Percentiles rank a stretch among this genome's conserved stretches.
Evolutionary conservation across 2,888 invertebrate species (phyloP).

Genomic region (Mythimna loreyi): DNA sequence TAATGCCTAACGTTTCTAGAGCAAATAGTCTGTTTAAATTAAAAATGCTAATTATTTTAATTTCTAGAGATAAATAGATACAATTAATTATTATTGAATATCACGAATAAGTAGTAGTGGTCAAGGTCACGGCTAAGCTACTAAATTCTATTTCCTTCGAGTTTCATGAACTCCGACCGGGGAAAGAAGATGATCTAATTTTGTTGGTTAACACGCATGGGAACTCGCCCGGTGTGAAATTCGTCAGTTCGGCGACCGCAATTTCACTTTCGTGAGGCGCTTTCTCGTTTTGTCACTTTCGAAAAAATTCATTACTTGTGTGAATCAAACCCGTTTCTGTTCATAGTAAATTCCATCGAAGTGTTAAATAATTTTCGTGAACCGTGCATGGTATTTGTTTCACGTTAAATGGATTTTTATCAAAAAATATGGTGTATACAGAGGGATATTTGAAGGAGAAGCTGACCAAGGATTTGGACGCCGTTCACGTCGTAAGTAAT

Average conservation of each 20-base stretch:
- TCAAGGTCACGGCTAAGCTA: constrained; percentile 71
- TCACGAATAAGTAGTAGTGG: constrained; percentile 36
- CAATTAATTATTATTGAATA: neutral
- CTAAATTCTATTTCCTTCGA: constrained; percentile 62
- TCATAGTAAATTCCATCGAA: constrained; percentile 71
- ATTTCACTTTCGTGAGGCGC: constrained; percentile 84
- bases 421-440: constrained; percentile 92
- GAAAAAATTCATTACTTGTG: constrained; percentile 79
- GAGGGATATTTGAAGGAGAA: constrained; percentile 93
- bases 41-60: neutral
- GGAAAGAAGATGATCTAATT: constrained; percentile 60
- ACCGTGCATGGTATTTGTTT: constrained; percentile 75
- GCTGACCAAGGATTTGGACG: constrained; percentile 92
- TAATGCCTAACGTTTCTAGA: neutral
- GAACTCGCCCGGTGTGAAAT: constrained; percentile 80
- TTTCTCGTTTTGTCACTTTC: constrained; percentile 86
- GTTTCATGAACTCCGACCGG: constrained; percentile 48
- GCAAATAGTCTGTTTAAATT: neutral
- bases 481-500: constrained; percentile 93
- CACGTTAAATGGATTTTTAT: constrained; percentile 78
- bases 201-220: constrained; percentile 65
- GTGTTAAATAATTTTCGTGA: constrained; percentile 75
- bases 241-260: constrained; percentile 83
- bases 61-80: neutral
- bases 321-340: constrained; percentile 76